phyloP scores from a whole-genome alignment of 2,113 vertebrate species.

The Callithrix jacchus region DNA sequence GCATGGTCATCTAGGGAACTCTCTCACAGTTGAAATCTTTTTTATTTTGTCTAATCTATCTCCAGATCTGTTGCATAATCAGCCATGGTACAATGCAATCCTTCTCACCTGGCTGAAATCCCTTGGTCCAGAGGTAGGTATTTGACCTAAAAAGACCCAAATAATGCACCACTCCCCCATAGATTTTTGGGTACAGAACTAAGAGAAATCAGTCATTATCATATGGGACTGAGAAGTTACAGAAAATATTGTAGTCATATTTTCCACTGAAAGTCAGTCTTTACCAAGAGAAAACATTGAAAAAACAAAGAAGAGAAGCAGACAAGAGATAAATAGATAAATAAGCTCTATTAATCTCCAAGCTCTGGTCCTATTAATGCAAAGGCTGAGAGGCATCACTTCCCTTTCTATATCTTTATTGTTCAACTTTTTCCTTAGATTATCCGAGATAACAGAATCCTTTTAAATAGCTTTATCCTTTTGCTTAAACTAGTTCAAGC shows the following conservation, averaged over 20 bases:
- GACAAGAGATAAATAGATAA: background rate
- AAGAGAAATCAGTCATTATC: background rate
- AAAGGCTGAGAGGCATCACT: background rate
- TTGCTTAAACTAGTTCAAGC: background rate
- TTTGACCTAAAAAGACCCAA: background rate
- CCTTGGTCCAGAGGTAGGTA: background rate
- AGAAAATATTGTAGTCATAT: background rate
- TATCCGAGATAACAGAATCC: background rate
- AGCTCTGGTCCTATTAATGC: background rate
- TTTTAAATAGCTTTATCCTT: background rate
- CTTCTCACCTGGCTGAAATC: background rate
- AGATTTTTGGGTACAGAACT: background rate
- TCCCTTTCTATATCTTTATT: background rate
- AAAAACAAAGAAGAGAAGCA: background rate
- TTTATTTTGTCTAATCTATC: background rate
- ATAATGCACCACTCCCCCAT: background rate
- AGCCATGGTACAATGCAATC: background rate
- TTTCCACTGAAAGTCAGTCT: background rate
- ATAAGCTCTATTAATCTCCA: background rate
- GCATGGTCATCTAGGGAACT: background rate
- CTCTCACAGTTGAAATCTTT: background rate
- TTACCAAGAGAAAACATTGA: background rate
- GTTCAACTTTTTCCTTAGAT: background rate
- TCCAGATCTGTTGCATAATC: background rate
- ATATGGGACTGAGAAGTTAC: background rate